A percentile compares a stretch with the other conserved stretches of the same genome.
Conservation (phyloP, 2,888 invertebrate genomes). For the Mamestra brassicae region DNA sequence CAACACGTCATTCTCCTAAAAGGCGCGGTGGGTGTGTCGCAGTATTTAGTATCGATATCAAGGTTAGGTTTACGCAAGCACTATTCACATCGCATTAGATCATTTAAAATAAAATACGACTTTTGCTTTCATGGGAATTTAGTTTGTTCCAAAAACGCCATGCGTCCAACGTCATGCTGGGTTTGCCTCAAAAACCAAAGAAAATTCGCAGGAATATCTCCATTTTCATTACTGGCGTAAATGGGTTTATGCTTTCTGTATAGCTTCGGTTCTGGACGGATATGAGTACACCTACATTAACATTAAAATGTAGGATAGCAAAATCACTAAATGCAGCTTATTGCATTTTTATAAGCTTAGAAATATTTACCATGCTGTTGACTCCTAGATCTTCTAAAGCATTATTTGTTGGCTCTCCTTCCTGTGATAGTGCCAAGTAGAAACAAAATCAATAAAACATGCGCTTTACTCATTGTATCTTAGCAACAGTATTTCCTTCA, state of each 20-base stretch:
- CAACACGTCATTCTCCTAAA: constrained; percentile 57
- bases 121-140: constrained; percentile 24
- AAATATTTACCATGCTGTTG: background rate
- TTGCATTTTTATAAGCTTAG: background rate
- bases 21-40: constrained; percentile 65
- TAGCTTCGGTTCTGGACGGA: constrained; percentile 6
- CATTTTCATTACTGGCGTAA: constrained; percentile 9
- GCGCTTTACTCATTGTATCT: background rate
- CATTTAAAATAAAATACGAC: constrained; percentile 47
- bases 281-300: constrained; percentile 3
- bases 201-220: background rate
- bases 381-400: background rate
- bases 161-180: background rate
- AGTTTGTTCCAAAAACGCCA: constrained; percentile 20
- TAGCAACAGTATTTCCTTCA: constrained; percentile 47
- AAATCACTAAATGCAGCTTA: constrained; percentile 3
- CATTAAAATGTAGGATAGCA: background rate
- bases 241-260: constrained; percentile 6
- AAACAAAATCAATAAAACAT: constrained; percentile 33
- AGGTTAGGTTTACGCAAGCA: constrained; percentile 65
- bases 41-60: constrained; percentile 59
- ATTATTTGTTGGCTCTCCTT: background rate
- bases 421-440: constrained; percentile 1
- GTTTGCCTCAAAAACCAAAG: constrained; percentile 26
- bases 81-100: constrained; percentile 42